Base-by-base conservation (phyloP, 2,888 invertebrate genomes). In the Thalpophila matura region DNA sequence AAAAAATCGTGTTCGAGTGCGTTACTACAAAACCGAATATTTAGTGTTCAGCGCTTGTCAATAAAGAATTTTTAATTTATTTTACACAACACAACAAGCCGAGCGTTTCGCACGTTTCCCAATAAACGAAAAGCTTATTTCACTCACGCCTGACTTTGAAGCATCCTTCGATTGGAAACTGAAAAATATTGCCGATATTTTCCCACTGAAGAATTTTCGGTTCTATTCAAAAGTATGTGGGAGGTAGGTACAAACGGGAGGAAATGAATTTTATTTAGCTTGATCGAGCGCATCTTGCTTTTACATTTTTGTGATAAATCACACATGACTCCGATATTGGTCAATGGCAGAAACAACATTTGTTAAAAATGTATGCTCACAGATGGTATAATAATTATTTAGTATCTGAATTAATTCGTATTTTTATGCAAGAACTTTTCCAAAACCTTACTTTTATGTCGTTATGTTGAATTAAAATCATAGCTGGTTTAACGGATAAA, bases 131-230 rank as follows among this genome's bases (percentile, higher is more conserved):
- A 88, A 88, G 85, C 83, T 88, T 89, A 88, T 88, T 91, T 86
- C 85, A 81, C 86, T 86, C 84, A 82, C 86, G 86, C 86, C 86
- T 88, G 86, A 88, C 87, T 89, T 88, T 89, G 88, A 90, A 89
- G 87, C 86, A 87, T 86, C 84, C 83, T 87, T 81, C 86, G 82
- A 86, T 88, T 89, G 87, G 81, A 87, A 89, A 90, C 87, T 89
- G 87, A 84, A 89, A 90, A 89, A 90, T 89, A 87, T 90, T 89
- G 87, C 82, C 86, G 85, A 89, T 89, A 90, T 88, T 89, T 88
- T 85, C 72, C 63, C 69, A 79, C 74, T 72, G 79, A 86, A 82
- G 86, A 88, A 89, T 88, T 87, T 87, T 85, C 81, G 79, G 81
- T 85, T 82, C 84, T 83, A 86, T 88, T 88, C 85, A 88, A 84